A percentile compares a stretch with the other conserved stretches of the same genome.
phyloP scores from a whole-genome alignment of 2,797 vertebrate genomes.

The Pristis pectinata region DNA sequence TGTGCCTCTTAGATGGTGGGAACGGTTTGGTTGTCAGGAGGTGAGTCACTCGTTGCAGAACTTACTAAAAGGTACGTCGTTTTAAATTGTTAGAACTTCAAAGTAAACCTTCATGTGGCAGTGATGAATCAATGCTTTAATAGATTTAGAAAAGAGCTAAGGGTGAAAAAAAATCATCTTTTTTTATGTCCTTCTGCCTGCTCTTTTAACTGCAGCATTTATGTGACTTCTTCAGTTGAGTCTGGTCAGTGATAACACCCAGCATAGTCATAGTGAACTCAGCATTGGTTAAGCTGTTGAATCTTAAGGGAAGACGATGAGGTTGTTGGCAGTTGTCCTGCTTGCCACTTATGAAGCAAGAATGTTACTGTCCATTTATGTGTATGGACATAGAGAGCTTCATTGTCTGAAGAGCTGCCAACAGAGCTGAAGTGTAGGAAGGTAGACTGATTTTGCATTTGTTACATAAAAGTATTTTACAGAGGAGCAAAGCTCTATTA shows the following conservation, averaged over 20 bases:
- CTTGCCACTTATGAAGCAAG: background rate
- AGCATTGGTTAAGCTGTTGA: background rate
- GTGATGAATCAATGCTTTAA: too few relatives aligned
- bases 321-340: background rate
- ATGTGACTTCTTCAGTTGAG: background rate
- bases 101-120: too few relatives aligned
- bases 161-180: too few relatives aligned
- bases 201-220: background rate
- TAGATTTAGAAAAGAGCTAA: too few relatives aligned
- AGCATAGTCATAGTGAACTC: background rate
- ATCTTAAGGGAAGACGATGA: background rate
- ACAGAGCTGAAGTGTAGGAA: background rate
- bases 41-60: background rate
- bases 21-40: background rate
- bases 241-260: background rate
- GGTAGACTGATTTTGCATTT: background rate
- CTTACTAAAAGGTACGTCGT: too few relatives aligned
- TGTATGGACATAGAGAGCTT: background rate
- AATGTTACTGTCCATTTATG: background rate
- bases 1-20: background rate
- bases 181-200: background rate
- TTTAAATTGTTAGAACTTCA: too few relatives aligned
- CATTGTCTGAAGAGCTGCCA: background rate
- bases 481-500: conserved; percentile 54
- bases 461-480: background rate